Evolutionary conservation across 2,888 invertebrate species (phyloP).

Genomic region (Hirtodrosophila alboralis): DNA sequence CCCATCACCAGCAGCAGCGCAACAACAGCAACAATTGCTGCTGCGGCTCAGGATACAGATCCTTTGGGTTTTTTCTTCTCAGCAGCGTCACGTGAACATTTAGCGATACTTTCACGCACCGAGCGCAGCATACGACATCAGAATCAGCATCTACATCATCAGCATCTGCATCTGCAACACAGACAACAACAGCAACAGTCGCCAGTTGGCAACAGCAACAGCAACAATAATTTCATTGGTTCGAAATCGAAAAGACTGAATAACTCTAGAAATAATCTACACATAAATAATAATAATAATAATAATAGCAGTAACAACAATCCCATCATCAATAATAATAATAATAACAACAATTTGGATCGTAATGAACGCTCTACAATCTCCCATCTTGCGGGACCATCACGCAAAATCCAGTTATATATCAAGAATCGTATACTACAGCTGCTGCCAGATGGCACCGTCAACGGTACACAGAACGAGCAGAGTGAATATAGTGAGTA

Average conservation of each 20-base stretch:
- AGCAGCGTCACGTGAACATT: conserved; percentile 62
- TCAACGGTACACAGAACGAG: conserved; percentile 92
- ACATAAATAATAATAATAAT: conserved; percentile 66
- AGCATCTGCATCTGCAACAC: conserved; percentile 37
- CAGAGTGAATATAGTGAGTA: conserved; percentile 93
- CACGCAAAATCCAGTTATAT: conserved; percentile 92
- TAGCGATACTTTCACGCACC: conserved; percentile 81
- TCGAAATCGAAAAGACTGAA: conserved; percentile 84
- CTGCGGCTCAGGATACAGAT: conserved; percentile 29
- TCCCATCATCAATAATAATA: conserved; percentile 40
- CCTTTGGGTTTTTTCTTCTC: conserved; percentile 68
- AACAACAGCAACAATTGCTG: conserved; percentile 37
- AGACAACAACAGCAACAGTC: conserved; percentile 28
- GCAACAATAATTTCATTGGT: conserved; percentile 73
- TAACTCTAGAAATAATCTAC: conserved; percentile 81
- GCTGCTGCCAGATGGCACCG: conserved; percentile 92
- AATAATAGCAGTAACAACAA: conserved; percentile 73
- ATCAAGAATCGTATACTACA: conserved; percentile 93
- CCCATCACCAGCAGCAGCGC: conserved; percentile 32
- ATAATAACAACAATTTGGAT: conserved; percentile 82
- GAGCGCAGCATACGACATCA: conserved; percentile 82
- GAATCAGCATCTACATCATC: conserved; percentile 40
- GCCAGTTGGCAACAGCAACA: conserved; percentile 27
- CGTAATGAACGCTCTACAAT: conserved; percentile 89
- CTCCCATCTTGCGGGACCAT: conserved; percentile 92